phyloP scores from a whole-genome alignment of 2,797 vertebrate species.

The Odontamblyopus rebecca region DNA sequence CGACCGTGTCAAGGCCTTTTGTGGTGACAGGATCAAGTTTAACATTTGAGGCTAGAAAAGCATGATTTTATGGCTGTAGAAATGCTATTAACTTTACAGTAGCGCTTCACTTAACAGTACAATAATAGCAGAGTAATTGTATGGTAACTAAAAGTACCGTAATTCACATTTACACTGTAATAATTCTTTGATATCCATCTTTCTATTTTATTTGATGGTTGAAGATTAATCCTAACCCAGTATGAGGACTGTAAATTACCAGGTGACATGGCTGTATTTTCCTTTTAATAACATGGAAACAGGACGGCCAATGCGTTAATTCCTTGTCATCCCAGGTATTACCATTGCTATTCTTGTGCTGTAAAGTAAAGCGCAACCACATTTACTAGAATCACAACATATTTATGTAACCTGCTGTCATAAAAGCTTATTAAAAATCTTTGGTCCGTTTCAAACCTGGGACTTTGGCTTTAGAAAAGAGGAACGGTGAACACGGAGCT shows the following conservation, averaged over 20 bases:
- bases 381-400: slow-evolving; percentile 34
- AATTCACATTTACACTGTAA: too few relatives aligned
- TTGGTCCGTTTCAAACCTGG: slow-evolving; percentile 71
- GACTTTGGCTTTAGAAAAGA: slow-evolving; percentile 61
- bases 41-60: slow-evolving; percentile 42
- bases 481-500: slow-evolving; percentile 46
- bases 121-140: background rate
- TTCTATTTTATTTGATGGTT: too few relatives aligned
- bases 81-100: background rate
- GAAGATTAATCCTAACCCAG: background rate
- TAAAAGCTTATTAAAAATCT: slow-evolving; percentile 63
- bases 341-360: background rate
- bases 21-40: slow-evolving; percentile 40
- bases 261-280: background rate
- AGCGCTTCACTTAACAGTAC: background rate
- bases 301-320: background rate
- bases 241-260: background rate
- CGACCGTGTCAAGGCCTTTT: slow-evolving; percentile 58
- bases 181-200: too few relatives aligned
- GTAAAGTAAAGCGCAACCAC: background rate
- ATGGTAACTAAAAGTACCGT: background rate
- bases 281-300: background rate
- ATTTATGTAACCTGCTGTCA: slow-evolving; percentile 37
- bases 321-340: background rate
- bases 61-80: slow-evolving; percentile 26